These are phyloP conservation scores for Pipistrellus nathusii DNA, from an alignment of 2,797 vertebrate species.

Conservation along the genomic window DNA sequence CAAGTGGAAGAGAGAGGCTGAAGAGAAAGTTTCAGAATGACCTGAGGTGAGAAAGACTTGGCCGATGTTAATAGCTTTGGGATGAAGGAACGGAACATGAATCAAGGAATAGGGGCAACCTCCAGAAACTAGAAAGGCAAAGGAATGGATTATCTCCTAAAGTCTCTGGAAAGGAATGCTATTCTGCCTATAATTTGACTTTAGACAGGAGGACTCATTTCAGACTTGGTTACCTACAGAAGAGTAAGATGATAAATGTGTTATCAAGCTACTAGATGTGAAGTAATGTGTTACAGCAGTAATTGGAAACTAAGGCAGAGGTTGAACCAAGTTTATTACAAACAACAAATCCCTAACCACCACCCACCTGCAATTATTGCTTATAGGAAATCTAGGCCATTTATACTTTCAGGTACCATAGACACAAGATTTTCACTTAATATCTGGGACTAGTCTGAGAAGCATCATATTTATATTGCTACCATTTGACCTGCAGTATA, in stretches of 20 bases:
- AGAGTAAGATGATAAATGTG: background rate
- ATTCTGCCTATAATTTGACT: background rate
- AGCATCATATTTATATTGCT: background rate
- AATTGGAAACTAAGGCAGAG: background rate
- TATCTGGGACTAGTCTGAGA: background rate
- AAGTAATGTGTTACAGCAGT: constrained; percentile 10
- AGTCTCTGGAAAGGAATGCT: constrained; percentile 9
- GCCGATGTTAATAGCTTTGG: constrained; percentile 2
- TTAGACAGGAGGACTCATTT: background rate
- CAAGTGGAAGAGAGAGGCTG: background rate
- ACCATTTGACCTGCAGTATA: background rate
- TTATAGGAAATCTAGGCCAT: background rate
- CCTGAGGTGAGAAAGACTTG: constrained; percentile 30
- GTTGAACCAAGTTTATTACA: background rate
- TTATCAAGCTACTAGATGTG: background rate
- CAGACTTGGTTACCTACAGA: background rate
- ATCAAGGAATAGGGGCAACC: background rate
- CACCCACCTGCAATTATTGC: background rate
- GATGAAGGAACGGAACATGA: background rate
- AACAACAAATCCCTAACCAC: background rate
- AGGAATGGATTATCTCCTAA: background rate
- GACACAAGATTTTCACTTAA: constrained; percentile 36
- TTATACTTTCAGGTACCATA: background rate
- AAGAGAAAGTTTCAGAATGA: background rate
- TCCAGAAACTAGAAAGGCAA: constrained; percentile 28